phyloP scores from a whole-genome alignment of 2,113 vertebrate genomes.

The mouse (Mus musculus) region DNA sequence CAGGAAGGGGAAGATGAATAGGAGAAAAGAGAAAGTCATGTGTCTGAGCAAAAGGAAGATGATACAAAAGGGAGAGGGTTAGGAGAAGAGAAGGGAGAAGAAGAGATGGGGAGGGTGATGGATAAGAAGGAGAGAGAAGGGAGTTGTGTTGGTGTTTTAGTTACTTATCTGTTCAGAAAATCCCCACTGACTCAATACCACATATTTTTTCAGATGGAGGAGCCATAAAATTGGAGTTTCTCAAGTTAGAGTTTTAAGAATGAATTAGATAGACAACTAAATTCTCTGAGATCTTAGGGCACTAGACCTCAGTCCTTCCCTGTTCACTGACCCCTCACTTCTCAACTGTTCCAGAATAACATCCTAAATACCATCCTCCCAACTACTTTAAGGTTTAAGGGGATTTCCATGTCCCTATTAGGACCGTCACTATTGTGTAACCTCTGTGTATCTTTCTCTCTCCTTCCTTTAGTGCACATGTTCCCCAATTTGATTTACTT shows the following conservation, averaged over 20 bases:
- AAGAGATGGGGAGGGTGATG: neutral
- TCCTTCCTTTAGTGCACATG: conserved; percentile 73
- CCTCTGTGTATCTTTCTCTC: neutral
- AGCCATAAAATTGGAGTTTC: neutral
- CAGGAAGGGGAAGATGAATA: neutral
- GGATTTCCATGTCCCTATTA: neutral
- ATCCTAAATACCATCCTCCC: neutral
- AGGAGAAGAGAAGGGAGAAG: no score
- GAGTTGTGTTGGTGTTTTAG: neutral
- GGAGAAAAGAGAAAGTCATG: no score
- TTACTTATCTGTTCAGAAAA: conserved; percentile 2
- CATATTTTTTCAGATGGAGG: neutral
- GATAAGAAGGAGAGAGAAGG: neutral
- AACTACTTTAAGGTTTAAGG: neutral
- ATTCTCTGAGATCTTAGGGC: neutral
- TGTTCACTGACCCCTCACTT: no score
- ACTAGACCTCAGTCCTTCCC: neutral
- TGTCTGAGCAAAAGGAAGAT: neutral
- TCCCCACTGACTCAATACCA: neutral
- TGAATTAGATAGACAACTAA: neutral
- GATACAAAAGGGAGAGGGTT: neutral
- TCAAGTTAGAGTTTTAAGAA: conserved; percentile 43
- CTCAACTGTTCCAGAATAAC: neutral
- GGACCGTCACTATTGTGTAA: neutral
- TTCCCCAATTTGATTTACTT: conserved; percentile 82